Evolutionary conservation across 2,113 vertebrate genomes (phyloP).

Genomic region (Oryzias woworae): DNA sequence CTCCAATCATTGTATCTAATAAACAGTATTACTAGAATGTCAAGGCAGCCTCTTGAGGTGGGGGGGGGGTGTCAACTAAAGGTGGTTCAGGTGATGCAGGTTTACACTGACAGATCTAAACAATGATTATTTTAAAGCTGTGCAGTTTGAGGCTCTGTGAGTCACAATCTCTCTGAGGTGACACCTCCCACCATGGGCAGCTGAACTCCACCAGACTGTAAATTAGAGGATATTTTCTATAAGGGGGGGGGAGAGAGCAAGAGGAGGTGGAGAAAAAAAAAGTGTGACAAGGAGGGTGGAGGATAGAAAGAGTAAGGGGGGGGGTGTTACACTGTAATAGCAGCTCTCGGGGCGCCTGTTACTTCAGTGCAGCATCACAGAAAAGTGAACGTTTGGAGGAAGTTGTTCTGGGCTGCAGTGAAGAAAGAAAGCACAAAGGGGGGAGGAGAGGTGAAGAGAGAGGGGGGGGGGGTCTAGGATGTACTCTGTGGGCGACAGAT

Average conservation of each 20-base stretch:
- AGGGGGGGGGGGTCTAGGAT: slow-evolving; percentile 62
- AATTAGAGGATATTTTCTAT: slow-evolving; percentile 61
- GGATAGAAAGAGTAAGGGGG: neutral
- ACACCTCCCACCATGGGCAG: slow-evolving; percentile 63
- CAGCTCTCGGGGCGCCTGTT: slow-evolving; percentile 35
- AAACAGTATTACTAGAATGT: too few relatives aligned
- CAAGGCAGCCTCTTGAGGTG: too few relatives aligned
- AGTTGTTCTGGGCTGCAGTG: slow-evolving; percentile 48
- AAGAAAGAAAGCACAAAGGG: slow-evolving; percentile 62
- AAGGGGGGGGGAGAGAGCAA: slow-evolving; percentile 54
- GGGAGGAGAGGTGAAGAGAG: slow-evolving; percentile 5
- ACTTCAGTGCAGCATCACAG: slow-evolving; percentile 45
- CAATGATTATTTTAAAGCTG: slow-evolving; percentile 63
- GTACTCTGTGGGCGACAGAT: slow-evolving; percentile 73
- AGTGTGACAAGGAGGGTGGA: slow-evolving; percentile 1
- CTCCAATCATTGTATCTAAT: too few relatives aligned
- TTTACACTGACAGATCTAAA: slow-evolving; percentile 38
- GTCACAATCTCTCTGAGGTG: slow-evolving; percentile 65
- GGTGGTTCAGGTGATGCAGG: neutral
- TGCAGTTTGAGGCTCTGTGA: slow-evolving; percentile 62
- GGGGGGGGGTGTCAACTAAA: neutral
- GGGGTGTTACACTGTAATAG: slow-evolving; percentile 37
- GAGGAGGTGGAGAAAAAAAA: slow-evolving; percentile 47
- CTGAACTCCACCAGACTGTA: slow-evolving; percentile 66
- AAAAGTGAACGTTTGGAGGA: slow-evolving; percentile 7